Evolutionary conservation across 1,140 invertebrate species (phyloP).

Genomic region (Vanessa atalanta): DNA sequence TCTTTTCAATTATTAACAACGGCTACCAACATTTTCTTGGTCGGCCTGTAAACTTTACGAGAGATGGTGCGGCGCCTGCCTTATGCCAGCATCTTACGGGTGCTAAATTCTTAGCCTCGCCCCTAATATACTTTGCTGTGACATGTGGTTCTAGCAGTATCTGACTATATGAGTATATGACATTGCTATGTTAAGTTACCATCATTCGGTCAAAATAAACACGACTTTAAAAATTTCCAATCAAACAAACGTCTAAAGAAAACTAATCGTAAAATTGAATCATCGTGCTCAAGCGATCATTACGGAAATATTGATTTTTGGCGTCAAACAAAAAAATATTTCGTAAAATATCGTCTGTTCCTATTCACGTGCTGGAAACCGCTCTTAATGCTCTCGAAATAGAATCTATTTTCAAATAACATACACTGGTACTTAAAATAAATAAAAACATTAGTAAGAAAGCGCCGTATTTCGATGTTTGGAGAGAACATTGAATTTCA

Average conservation of each 20-base stretch:
- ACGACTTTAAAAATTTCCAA: not conserved
- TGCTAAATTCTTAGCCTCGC: too few species aligned
- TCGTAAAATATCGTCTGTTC: not conserved
- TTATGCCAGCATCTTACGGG: too few species aligned
- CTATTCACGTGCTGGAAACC: not conserved
- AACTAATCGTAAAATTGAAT: not conserved
- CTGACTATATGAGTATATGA: too few species aligned
- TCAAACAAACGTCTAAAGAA: slow-evolving; percentile 2
- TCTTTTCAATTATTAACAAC: too few species aligned
- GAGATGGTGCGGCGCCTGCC: too few species aligned
- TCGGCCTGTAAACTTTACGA: too few species aligned
- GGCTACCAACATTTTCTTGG: too few species aligned
- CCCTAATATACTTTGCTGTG: too few species aligned
- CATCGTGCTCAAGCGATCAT: not conserved
- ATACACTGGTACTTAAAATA: not conserved
- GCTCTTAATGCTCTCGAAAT: not conserved
- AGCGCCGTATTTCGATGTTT: slow-evolving; percentile 45
- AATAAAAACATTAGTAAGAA: slow-evolving; percentile 2
- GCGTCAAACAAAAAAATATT: slow-evolving; percentile 8
- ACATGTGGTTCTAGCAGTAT: too few species aligned
- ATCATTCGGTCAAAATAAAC: not conserved
- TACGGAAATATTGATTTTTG: slow-evolving; percentile 18
- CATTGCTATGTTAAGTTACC: not conserved
- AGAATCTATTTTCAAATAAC: not conserved
- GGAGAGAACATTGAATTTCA: slow-evolving; percentile 34